Evolutionary conservation across 1,140 invertebrate species (phyloP), one percentile per base, ranked within the genome.

Genomic region (Coptotermes formosanus): DNA sequence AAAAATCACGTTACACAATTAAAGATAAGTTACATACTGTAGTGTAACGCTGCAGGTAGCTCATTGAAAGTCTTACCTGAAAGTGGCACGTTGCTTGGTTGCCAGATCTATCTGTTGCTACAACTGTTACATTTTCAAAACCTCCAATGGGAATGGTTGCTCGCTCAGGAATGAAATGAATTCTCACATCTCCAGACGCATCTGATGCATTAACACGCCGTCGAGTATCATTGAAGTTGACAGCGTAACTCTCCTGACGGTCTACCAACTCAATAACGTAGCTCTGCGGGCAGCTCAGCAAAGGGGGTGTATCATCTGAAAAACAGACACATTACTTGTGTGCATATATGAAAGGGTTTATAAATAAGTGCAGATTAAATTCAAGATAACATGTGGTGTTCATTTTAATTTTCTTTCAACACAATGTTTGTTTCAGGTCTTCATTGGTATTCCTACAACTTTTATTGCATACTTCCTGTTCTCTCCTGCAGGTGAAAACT

Each of bases 91-190:
- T 93, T 21, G 97, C 97, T 88, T 95, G 94, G 89, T 99, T 99
- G 85, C 97, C 97, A 90, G 94, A 97, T 88, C 95, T 95, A 90
- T 99, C 98, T 0, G 94, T 94, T 0, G 97, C 98, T 64, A 96
- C 94, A 0, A 99, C 98, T 0, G 97, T 98, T 0, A 99, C 97
- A 90, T 98, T 99, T 92, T 98, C 96, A 90, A 97, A 98, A 44
- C 94, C 94, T n/a, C 97, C 96, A 87, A 98, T 96, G 11, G 95
- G 94, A 88, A 99, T 98, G 0, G 95, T 93, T 1, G 97, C 97
- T 88, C 94, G 94, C 89, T 98, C 96, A 0, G 98, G 98, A 12
- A 95, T 93, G 88, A 98, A 98, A 32, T 93, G 94, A 12, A 98
- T 90, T 83, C 93, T 95, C 1, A 99, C 97, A 88, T 97, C 96